Percentiles rank a stretch among this genome's conserved stretches.
These are phyloP conservation scores for Sceloporus tristichus DNA, from an alignment of 2,113 vertebrate species.

Conservation along the genomic window DNA sequence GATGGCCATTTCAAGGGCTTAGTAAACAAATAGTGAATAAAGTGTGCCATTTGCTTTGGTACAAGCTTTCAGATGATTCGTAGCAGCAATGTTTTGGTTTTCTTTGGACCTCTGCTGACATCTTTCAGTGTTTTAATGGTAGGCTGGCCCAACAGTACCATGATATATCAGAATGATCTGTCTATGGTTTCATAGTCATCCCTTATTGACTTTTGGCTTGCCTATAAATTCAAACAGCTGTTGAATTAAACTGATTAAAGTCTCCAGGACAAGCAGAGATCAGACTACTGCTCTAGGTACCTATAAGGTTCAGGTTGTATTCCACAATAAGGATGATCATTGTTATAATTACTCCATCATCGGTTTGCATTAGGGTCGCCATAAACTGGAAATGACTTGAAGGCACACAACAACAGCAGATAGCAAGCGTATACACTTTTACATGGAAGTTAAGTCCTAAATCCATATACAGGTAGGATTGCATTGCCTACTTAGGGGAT, in stretches of 20 bases:
- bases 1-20: not conserved
- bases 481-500: not conserved
- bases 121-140: not conserved
- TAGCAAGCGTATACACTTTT: not conserved
- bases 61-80: slow-evolving; percentile 23
- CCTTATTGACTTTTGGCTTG: no score
- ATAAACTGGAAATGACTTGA: no score
- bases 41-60: slow-evolving; percentile 29
- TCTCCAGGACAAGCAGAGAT: not conserved
- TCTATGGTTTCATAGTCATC: not conserved
- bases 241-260: not conserved
- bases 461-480: not conserved
- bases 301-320: not conserved
- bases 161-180: not conserved
- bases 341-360: no score
- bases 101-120: slow-evolving; percentile 13
- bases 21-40: slow-evolving; percentile 30
- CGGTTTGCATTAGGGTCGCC: no score
- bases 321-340: not conserved
- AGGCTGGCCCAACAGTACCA: not conserved
- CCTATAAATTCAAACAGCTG: not conserved
- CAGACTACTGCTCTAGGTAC: not conserved
- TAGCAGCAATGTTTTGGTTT: fast-evolving
- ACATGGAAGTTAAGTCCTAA: not conserved
- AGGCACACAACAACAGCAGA: no score